Evolutionary conservation across 2,888 invertebrate genomes (phyloP).

Genomic region (Platerodrilus igneus): DNA sequence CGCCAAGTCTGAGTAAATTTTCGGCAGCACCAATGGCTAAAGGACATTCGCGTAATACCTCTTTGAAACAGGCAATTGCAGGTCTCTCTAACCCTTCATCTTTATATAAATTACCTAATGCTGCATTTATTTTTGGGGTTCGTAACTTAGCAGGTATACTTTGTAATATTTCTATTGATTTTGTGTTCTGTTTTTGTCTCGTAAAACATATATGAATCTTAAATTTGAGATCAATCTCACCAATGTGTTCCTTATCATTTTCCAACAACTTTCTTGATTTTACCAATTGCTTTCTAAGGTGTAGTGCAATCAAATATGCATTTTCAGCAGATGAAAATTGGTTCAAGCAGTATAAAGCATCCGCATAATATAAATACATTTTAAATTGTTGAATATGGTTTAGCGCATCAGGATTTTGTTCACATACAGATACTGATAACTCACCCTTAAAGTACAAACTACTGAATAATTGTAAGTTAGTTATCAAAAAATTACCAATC

Average conservation of each 20-base stretch:
- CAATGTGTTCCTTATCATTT: slow-evolving; percentile 51
- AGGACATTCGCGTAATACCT: slow-evolving; percentile 67
- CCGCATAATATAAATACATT: slow-evolving; percentile 63
- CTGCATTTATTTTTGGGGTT: slow-evolving; percentile 70
- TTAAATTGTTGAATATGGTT: slow-evolving; percentile 62
- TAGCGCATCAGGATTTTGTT: slow-evolving; percentile 60
- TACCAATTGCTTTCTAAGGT: slow-evolving; percentile 59
- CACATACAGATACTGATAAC: slow-evolving; percentile 59
- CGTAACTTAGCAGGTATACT: slow-evolving; percentile 61
- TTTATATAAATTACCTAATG: slow-evolving; percentile 68
- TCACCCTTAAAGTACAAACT: too few relatives aligned
- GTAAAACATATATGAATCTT: slow-evolving; percentile 66
- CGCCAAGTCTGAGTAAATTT: slow-evolving; percentile 65
- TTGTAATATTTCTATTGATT: slow-evolving; percentile 56
- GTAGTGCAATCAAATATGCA: slow-evolving; percentile 60
- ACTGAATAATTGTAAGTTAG: slow-evolving; percentile 35
- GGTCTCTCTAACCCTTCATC: slow-evolving; percentile 65
- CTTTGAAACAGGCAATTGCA: slow-evolving; percentile 71
- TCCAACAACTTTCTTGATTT: slow-evolving; percentile 51
- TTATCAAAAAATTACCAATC: slow-evolving; percentile 54
- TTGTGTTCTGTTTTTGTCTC: slow-evolving; percentile 59
- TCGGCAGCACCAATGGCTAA: slow-evolving; percentile 71
- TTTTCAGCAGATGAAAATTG: slow-evolving; percentile 67
- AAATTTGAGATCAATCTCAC: slow-evolving; percentile 67
- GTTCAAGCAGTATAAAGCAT: slow-evolving; percentile 61